A percentile compares a stretch with the other conserved stretches of the same genome.
phyloP scores from a whole-genome alignment of 2,888 invertebrate genomes.

The Dione juno region DNA sequence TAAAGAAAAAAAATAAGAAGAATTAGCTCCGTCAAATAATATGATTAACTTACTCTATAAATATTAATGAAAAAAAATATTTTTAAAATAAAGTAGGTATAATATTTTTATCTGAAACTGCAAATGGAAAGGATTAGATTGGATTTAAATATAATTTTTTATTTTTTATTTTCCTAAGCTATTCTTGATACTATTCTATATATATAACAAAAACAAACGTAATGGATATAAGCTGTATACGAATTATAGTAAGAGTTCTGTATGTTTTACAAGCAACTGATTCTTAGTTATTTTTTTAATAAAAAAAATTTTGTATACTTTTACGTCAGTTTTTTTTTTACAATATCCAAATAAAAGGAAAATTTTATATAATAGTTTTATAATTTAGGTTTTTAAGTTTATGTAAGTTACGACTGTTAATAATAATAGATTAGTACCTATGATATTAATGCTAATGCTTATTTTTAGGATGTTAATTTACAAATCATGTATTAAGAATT shows the following conservation, averaged over 20 bases:
- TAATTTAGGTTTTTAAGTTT: background rate
- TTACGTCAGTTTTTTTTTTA: background rate
- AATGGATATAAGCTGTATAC: constrained; percentile 6
- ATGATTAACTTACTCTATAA: too few species aligned
- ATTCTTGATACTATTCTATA: too few species aligned
- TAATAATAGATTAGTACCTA: background rate
- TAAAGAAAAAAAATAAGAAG: too few species aligned
- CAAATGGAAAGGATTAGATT: too few species aligned
- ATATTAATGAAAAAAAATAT: too few species aligned
- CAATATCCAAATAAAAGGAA: background rate
- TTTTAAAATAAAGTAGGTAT: too few species aligned
- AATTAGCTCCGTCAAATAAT: too few species aligned
- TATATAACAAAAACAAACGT: background rate
- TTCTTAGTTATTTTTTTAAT: background rate
- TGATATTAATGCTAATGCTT: background rate
- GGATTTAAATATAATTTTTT: too few species aligned
- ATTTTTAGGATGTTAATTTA: background rate
- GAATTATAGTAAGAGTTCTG: background rate
- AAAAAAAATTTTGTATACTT: background rate
- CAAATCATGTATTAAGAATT: constrained; percentile 17
- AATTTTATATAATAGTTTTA: background rate
- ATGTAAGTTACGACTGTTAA: constrained; percentile 18
- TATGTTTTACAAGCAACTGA: background rate
- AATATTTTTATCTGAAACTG: too few species aligned
- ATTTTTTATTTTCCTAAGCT: too few species aligned